Evolutionary conservation across 2,888 invertebrate genomes (phyloP).

Genomic region (Gandaritis pyraliata): DNA sequence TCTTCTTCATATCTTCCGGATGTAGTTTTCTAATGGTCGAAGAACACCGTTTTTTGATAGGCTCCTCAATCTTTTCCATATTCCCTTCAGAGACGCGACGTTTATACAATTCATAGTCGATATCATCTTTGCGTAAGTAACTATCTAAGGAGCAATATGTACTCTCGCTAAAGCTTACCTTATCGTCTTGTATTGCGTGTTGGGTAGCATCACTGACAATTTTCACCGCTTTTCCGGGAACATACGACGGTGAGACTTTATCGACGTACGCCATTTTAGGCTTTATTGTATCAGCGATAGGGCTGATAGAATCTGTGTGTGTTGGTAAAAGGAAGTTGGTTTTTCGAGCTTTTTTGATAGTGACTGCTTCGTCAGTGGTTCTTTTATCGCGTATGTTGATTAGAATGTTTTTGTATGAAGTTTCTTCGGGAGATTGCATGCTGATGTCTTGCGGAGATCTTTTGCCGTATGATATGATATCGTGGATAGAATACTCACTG

Average conservation of each 20-base stretch:
- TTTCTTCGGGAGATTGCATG: conserved; percentile 78
- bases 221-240: conserved; percentile 91
- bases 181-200: conserved; percentile 66
- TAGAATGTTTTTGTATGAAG: conserved; percentile 74
- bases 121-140: conserved; percentile 76
- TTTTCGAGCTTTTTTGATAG: conserved; percentile 67
- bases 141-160: conserved; percentile 82
- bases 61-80: conserved; percentile 52
- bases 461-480: conserved; percentile 65
- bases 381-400: conserved; percentile 74
- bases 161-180: conserved; percentile 70
- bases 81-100: conserved; percentile 74
- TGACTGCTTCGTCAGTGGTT: conserved; percentile 69
- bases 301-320: conserved; percentile 69
- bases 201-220: conserved; percentile 84
- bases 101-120: conserved; percentile 64
- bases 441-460: conserved; percentile 78
- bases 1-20: conserved; percentile 74
- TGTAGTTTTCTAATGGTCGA: conserved; percentile 71
- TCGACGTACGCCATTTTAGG: conserved; percentile 78
- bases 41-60: conserved; percentile 70
- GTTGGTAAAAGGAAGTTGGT: conserved; percentile 68
- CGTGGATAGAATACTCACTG: conserved; percentile 81
- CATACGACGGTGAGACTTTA: conserved; percentile 68
- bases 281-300: conserved; percentile 56